A percentile compares a stretch with the other conserved stretches of the same genome.
Conservation (phyloP, 2,113 vertebrate genomes). For the Lota lota region DNA sequence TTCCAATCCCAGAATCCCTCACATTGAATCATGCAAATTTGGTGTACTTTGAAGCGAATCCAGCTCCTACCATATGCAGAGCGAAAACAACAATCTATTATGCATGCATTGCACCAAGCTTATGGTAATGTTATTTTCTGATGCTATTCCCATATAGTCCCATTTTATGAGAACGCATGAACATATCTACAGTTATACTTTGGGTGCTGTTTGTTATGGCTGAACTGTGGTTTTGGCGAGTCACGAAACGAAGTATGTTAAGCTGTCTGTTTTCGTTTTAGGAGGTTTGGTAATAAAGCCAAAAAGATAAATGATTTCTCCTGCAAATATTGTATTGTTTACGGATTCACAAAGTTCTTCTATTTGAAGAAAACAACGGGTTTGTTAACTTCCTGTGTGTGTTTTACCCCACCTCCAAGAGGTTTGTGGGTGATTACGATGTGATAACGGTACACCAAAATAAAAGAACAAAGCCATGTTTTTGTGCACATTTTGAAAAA, state of each 20-base stretch:
- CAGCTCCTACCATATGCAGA: slow-evolving; percentile 80
- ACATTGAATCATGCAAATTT: slow-evolving; percentile 84
- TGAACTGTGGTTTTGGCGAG: slow-evolving; percentile 46
- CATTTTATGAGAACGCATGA: slow-evolving; percentile 60
- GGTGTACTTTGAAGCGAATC: slow-evolving; percentile 81
- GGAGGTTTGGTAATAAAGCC: slow-evolving; percentile 33
- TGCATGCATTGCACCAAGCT: slow-evolving; percentile 82
- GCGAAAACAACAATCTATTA: slow-evolving; percentile 83
- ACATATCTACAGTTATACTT: slow-evolving; percentile 69
- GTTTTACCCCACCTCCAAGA: slow-evolving; percentile 23
- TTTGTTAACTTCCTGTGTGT: slow-evolving; percentile 42
- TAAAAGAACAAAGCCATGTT: too few species aligned
- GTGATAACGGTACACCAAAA: slow-evolving; percentile 5
- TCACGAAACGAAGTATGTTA: slow-evolving; percentile 37
- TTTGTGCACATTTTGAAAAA: too few species aligned
- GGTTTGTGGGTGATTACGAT: slow-evolving; percentile 18
- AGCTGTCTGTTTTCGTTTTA: not conserved
- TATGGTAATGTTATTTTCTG: slow-evolving; percentile 81
- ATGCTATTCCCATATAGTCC: slow-evolving; percentile 73
- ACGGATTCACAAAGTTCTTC: slow-evolving; percentile 36
- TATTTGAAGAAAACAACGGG: slow-evolving; percentile 45
- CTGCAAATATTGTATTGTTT: slow-evolving; percentile 36
- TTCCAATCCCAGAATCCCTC: slow-evolving; percentile 82
- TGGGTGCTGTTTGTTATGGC: slow-evolving; percentile 62
- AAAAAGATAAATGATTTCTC: slow-evolving; percentile 32